Evolutionary conservation across 2,888 invertebrate genomes (phyloP).

Genomic region (Hydriomena furcata): DNA sequence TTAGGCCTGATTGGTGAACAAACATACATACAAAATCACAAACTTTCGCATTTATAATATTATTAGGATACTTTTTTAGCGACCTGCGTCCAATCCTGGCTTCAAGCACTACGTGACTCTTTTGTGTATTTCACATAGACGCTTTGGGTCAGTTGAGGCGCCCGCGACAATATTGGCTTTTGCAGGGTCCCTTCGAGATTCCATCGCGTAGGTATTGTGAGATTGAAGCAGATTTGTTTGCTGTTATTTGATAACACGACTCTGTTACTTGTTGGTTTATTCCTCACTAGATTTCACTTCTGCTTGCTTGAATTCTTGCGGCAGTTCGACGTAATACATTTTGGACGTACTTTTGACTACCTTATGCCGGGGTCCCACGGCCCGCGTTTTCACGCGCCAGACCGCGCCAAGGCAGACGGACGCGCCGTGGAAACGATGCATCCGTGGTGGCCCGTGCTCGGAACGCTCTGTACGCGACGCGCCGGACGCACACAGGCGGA

Average conservation of each 20-base stretch:
- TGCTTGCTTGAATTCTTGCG: neutral
- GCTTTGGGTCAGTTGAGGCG: constrained; percentile 31
- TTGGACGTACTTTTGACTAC: too few species aligned
- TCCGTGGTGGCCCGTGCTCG: too few species aligned
- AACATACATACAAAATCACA: too few species aligned
- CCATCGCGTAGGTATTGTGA: constrained; percentile 22
- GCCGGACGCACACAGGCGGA: too few species aligned
- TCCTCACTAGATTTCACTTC: neutral
- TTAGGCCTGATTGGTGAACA: too few species aligned
- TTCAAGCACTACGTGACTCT: constrained; percentile 37
- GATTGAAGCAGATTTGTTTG: constrained; percentile 24
- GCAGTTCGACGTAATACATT: too few species aligned
- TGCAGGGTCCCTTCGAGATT: constrained; percentile 24
- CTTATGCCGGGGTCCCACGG: too few species aligned
- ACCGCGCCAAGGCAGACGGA: too few species aligned
- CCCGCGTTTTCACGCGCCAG: too few species aligned
- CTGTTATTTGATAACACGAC: constrained; percentile 18
- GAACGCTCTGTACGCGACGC: too few species aligned
- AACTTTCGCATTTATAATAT: too few species aligned
- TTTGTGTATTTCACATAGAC: constrained; percentile 35
- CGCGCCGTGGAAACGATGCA: too few species aligned
- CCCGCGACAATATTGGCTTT: constrained; percentile 31
- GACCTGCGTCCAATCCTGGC: constrained; percentile 4
- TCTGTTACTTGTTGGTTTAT: constrained; percentile 19
- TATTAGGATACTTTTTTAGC: neutral